phyloP scores from a whole-genome alignment of 2,888 invertebrate genomes.

The Hipparchia semele region DNA sequence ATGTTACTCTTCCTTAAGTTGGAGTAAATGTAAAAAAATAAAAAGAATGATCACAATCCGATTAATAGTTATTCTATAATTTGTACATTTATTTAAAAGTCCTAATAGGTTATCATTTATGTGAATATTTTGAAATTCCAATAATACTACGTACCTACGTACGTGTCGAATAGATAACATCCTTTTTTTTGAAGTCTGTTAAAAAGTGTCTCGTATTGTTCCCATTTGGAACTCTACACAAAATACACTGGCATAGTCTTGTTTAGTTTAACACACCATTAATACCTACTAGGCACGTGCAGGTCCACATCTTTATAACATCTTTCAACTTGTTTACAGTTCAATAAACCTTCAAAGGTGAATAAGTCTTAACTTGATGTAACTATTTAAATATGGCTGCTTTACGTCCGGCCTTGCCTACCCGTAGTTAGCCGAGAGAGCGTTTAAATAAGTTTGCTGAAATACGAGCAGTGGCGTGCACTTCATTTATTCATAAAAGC shows the following conservation, averaged over 20 bases:
- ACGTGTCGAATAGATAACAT: too few relatives aligned
- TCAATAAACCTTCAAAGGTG: constrained; percentile 63
- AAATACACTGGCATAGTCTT: constrained; percentile 36
- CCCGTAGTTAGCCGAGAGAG: neutral
- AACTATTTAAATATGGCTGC: constrained; percentile 37
- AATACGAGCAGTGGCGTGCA: neutral
- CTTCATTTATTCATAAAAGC: too few relatives aligned
- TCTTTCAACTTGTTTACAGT: constrained; percentile 74
- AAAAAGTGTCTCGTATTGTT: constrained; percentile 5
- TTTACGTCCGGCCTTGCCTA: constrained; percentile 13
- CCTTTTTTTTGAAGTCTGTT: too few relatives aligned
- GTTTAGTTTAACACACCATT: constrained; percentile 56
- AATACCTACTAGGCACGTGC: constrained; percentile 44
- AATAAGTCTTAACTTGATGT: constrained; percentile 38
- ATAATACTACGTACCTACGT: too few relatives aligned
- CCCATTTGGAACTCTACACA: constrained; percentile 32
- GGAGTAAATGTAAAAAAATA: too few relatives aligned
- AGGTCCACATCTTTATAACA: constrained; percentile 66
- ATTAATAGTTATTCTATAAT: too few relatives aligned
- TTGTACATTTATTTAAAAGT: too few relatives aligned
- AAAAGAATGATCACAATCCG: too few relatives aligned
- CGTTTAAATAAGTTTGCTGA: neutral
- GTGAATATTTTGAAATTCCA: too few relatives aligned
- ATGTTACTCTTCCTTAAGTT: too few relatives aligned
- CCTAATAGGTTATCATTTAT: too few relatives aligned